A percentile compares a stretch with the other conserved stretches of the same genome.
phyloP scores from a whole-genome alignment of 2,797 vertebrate genomes.

The Mus minutoides region DNA sequence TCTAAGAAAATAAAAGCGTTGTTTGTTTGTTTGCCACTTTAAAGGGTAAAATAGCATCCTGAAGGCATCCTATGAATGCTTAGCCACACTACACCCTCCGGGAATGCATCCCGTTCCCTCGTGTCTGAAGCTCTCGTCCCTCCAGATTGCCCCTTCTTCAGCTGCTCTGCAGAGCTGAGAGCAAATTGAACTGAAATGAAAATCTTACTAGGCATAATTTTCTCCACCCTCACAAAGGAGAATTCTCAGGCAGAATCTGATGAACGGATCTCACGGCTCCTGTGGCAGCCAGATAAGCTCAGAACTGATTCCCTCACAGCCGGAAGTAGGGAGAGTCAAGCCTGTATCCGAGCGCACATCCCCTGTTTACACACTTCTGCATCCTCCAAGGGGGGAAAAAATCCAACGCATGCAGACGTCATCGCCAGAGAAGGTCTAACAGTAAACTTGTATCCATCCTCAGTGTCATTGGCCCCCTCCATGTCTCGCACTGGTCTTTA shows the following conservation, averaged over 20 bases:
- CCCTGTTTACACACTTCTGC: not conserved
- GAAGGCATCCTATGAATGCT: not conserved
- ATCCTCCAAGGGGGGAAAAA: not conserved
- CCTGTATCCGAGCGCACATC: not conserved
- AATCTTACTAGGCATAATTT: conserved; percentile 65
- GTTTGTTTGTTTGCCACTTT: not conserved
- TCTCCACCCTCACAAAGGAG: conserved; percentile 58
- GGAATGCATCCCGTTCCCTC: not conserved
- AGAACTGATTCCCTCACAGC: not conserved
- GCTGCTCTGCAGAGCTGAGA: not conserved
- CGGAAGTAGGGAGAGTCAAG: not conserved
- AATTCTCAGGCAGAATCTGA: conserved; percentile 50
- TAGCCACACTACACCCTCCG: not conserved
- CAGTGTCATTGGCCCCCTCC: too few species aligned
- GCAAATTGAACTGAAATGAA: conserved; percentile 71
- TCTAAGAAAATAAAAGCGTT: not conserved
- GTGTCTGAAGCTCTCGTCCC: conserved; percentile 21
- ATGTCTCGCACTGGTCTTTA: not conserved
- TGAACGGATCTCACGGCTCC: conserved; percentile 23
- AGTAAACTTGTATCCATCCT: not conserved
- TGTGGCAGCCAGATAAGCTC: conserved; percentile 58
- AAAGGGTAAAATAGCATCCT: not conserved
- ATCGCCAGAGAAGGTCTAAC: not conserved
- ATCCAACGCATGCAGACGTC: not conserved
- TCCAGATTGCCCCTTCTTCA: conserved; percentile 25